phyloP scores from a whole-genome alignment of 2,797 vertebrate species.

The Zalophus californianus region DNA sequence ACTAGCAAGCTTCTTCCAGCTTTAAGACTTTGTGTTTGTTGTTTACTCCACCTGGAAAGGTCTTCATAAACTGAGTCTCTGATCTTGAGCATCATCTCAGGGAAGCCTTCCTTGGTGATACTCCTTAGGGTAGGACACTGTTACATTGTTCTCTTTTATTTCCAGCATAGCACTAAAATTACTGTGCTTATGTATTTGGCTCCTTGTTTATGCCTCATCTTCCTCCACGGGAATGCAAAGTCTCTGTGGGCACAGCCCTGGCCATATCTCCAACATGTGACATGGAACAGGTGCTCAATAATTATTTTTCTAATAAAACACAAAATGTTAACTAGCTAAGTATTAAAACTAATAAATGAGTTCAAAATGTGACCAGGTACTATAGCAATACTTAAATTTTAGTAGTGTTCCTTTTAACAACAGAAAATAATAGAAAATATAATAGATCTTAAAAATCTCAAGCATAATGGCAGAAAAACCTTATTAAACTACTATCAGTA shows the following conservation, averaged over 20 bases:
- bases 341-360: background rate
- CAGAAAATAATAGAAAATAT: background rate
- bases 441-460: background rate
- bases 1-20: background rate
- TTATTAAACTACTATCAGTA: background rate
- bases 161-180: background rate
- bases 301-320: slow-evolving; percentile 19
- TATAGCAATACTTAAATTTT: background rate
- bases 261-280: background rate
- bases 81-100: background rate
- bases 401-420: background rate
- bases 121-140: background rate
- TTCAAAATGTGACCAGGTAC: background rate
- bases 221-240: background rate
- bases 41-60: background rate
- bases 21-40: background rate
- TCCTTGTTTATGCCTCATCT: background rate
- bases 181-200: background rate
- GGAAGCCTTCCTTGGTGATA: background rate
- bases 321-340: background rate
- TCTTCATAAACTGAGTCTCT: background rate
- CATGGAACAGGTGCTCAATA: background rate
- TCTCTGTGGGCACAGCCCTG: background rate
- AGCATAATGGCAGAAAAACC: background rate
- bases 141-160: background rate